A percentile compares a stretch with the other conserved stretches of the same genome.
Conservation (phyloP, 2,113 vertebrate species). For the Dolichotis patagonum region DNA sequence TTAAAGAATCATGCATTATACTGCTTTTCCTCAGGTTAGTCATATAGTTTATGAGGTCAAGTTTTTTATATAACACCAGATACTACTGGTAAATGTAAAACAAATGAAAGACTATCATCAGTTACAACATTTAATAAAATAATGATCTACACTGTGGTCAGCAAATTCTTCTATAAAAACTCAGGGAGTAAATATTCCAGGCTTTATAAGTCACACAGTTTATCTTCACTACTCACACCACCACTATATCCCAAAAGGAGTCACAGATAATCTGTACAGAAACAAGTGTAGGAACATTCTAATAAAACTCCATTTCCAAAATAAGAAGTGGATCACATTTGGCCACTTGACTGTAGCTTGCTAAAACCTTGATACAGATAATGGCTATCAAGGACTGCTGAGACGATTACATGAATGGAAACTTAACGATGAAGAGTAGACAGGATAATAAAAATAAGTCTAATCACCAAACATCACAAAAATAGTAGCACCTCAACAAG, state of each 20-base stretch:
- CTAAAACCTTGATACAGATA: background rate
- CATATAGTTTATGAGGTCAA: background rate
- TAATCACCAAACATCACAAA: background rate
- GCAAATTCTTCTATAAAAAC: background rate
- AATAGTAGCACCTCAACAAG: background rate
- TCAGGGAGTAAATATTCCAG: background rate
- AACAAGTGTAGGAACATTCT: background rate
- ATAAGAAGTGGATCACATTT: background rate
- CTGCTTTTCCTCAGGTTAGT: constrained; percentile 1
- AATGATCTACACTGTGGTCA: background rate
- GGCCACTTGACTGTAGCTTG: background rate
- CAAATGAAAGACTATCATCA: background rate
- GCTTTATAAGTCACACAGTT: background rate
- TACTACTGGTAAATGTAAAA: constrained; percentile 10
- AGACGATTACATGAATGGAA: background rate
- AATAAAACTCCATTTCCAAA: constrained; percentile 9
- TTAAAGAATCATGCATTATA: background rate
- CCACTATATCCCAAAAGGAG: background rate
- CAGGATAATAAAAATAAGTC: background rate
- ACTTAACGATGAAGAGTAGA: background rate
- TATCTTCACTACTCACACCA: background rate
- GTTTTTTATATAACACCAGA: background rate
- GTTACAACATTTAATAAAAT: background rate
- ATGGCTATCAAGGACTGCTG: background rate
- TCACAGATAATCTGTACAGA: background rate